Percentiles rank a stretch among this genome's conserved stretches.
phyloP scores from a whole-genome alignment of 1,140 invertebrate genomes.

The Sycobia sp. region DNA sequence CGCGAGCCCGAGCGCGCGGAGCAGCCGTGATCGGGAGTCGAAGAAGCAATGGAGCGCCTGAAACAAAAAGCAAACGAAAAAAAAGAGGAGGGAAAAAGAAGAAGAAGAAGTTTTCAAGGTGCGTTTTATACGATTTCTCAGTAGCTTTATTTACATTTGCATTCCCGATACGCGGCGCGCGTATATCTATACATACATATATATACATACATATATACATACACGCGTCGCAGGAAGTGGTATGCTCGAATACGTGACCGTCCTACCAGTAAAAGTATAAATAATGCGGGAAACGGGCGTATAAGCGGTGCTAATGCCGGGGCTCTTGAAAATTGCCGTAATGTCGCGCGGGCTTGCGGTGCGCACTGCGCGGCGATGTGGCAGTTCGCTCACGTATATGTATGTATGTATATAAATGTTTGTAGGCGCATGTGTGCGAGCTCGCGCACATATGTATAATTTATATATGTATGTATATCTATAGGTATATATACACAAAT shows the following conservation, averaged over 20 bases:
- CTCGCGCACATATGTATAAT: too few species aligned
- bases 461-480: too few species aligned
- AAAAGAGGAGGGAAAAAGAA: background rate
- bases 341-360: too few species aligned
- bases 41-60: too few species aligned
- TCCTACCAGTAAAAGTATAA: slow-evolving; percentile 43
- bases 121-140: slow-evolving; percentile 39
- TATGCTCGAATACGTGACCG: slow-evolving; percentile 53
- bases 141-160: slow-evolving; percentile 51
- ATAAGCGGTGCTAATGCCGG: background rate
- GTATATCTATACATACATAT: too few species aligned
- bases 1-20: background rate
- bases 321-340: slow-evolving; percentile 14
- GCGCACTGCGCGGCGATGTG: too few species aligned
- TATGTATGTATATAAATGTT: too few species aligned
- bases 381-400: slow-evolving; percentile 17
- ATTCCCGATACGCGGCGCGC: slow-evolving; percentile 47
- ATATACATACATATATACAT: too few species aligned
- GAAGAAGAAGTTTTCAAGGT: slow-evolving; percentile 21
- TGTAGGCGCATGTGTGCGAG: too few species aligned
- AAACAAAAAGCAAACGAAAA: background rate
- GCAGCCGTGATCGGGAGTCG: too few species aligned
- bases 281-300: slow-evolving; percentile 42
- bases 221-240: slow-evolving; percentile 49
- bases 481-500: too few species aligned